Percentiles rank a stretch among this genome's conserved stretches.
These are phyloP conservation scores for Elaphurus davidianus DNA, from an alignment of 2,113 vertebrate species.

Conservation along the genomic window DNA sequence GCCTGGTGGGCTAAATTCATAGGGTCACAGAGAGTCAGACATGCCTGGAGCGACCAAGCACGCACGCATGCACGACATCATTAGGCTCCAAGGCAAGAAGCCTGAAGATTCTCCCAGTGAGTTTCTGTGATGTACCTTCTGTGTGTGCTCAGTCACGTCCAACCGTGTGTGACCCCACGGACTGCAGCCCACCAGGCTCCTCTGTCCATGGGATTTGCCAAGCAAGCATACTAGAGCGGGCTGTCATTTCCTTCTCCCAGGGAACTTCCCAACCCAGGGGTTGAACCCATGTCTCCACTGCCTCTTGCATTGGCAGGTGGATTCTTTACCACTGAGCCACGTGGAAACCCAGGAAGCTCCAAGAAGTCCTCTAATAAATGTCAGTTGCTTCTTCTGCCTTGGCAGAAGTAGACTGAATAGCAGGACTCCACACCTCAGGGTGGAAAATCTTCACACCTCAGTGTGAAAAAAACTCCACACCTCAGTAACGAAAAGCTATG, in stretches of 20 bases:
- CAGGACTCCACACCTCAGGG: not conserved
- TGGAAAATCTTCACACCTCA: not conserved
- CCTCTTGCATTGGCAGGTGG: not conserved
- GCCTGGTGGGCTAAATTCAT: not conserved
- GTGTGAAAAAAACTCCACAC: not conserved
- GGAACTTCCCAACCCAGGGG: not conserved
- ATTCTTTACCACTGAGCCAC: not conserved
- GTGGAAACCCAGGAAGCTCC: not conserved
- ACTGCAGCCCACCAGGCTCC: not conserved
- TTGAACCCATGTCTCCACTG: not conserved
- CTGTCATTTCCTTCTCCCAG: not conserved
- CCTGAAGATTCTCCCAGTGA: not conserved
- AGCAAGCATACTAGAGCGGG: not conserved
- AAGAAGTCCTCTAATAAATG: not conserved
- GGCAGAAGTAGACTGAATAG: not conserved
- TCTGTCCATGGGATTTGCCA: not conserved
- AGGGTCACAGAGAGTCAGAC: not conserved
- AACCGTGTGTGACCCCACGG: not conserved
- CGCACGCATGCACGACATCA: not conserved
- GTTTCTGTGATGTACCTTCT: not conserved
- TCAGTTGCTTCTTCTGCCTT: not conserved
- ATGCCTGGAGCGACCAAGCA: not conserved
- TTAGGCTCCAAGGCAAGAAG: not conserved
- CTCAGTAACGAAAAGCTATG: not conserved
- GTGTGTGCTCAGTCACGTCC: not conserved